Base-by-base conservation (phyloP, 2,888 invertebrate genomes). In the Dimorphilus gyrociliatus region DNA sequence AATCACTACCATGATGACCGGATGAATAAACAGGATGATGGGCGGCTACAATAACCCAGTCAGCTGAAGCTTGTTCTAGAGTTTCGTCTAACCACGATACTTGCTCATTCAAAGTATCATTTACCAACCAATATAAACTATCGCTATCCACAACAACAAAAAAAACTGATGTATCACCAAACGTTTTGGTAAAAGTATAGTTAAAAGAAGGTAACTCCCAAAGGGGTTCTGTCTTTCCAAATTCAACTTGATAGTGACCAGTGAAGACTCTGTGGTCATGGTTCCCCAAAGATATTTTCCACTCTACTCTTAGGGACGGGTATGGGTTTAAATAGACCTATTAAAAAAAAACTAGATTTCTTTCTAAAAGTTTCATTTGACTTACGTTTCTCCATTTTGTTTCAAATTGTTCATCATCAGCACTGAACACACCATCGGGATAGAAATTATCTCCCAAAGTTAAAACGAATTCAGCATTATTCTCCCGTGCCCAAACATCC, bases 201-300 rank as follows among this genome's bases (percentile, higher is more conserved):
- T 8, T 7, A 25, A n/a, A n/a, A n/a, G n/a, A n/a, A n/a, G n/a
- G n/a, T n/a, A n/a, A n/a, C n/a, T n/a, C n/a, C n/a, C n/a, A n/a
- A n/a, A n/a, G n/a, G n/a, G n/a, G n/a, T n/a, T n/a, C n/a, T n/a
- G 16, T 4, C 16, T 15, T 16, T 13, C 17, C 16, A 16, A 23
- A 29, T 14, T 34, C 15, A 1, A 35, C 32, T 23, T 34, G 35
- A 24, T 12, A 27, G n/a, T 23, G 21, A 2, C 19, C 29, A 8
- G 29, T 16, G n/a, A n/a, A n/a, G 29, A 24, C 32, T 6, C 17
- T 1, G 30, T 36, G 30, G 25, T 36, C 36, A 16, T 36, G 36
- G 25, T 36, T 36, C 3, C 36, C 36, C 2, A 35, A 7, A 14
- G 30, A 16, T n/a, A 36, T 26, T 19, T 35, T 31, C 36, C 36